A percentile compares a stretch with the other conserved stretches of the same genome.
phyloP scores from a whole-genome alignment of 1,140 invertebrate genomes.

The Drosophila tristis region DNA sequence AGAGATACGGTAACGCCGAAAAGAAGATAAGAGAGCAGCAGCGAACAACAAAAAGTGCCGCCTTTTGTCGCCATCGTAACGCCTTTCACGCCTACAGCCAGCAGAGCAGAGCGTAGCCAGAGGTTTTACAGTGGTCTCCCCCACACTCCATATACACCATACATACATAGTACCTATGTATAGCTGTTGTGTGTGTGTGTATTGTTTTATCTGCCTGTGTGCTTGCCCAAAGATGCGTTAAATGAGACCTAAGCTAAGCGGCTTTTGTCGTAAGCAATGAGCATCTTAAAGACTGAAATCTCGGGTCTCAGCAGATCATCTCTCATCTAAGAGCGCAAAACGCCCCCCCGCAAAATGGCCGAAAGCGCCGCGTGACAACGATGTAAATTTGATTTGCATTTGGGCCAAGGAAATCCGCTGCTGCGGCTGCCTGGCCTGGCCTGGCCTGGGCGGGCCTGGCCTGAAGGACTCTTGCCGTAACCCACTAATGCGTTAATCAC shows the following conservation, averaged over 20 bases:
- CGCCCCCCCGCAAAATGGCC: conserved; percentile 50
- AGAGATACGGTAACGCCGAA: conserved; percentile 30
- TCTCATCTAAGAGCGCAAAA: no score
- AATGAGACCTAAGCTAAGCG: conserved; percentile 70
- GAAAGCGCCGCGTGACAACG: conserved; percentile 30
- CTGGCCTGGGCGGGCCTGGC: conserved; percentile 2
- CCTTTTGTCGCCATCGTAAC: conserved; percentile 64
- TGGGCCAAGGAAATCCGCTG: conserved; percentile 31
- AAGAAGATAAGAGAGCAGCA: conserved; percentile 25
- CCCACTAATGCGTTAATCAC: conserved; percentile 78
- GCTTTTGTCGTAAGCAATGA: conserved; percentile 48
- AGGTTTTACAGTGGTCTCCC: no score
- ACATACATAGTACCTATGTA: not conserved
- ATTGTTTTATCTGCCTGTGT: conserved; percentile 14
- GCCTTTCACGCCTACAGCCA: conserved; percentile 74
- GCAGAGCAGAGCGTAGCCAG: conserved; percentile 1
- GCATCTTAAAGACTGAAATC: conserved; percentile 22
- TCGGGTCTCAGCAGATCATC: not conserved
- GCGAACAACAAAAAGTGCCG: conserved; percentile 59
- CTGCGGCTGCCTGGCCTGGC: not conserved
- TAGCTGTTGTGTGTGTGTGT: conserved; percentile 10
- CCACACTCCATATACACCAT: no score
- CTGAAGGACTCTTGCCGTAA: not conserved
- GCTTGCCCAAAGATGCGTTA: conserved; percentile 64
- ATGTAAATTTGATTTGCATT: conserved; percentile 75